Percentiles rank a stretch among this genome's conserved stretches.
Evolutionary conservation across 2,888 invertebrate species (phyloP).

Genomic region (Eupithecia centaureata): DNA sequence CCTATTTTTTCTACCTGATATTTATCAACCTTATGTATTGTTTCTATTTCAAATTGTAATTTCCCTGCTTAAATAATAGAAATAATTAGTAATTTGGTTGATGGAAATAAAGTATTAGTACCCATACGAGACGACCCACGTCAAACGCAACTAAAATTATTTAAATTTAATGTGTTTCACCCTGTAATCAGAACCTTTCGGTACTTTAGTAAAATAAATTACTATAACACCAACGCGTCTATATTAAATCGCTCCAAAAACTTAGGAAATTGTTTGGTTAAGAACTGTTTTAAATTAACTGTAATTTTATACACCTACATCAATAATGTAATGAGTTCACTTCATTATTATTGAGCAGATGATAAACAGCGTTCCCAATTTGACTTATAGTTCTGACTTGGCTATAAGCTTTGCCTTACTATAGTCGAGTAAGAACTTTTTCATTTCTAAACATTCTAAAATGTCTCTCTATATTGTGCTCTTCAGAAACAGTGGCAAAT

Average conservation of each 20-base stretch:
- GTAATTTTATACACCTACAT: slow-evolving; percentile 30
- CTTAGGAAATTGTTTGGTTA: slow-evolving; percentile 16
- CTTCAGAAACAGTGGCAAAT: not conserved
- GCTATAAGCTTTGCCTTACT: no score
- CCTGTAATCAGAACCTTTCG: not conserved
- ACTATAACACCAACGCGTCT: slow-evolving; percentile 14
- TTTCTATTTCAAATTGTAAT: no score
- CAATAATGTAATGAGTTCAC: no score
- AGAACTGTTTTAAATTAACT: slow-evolving; percentile 6
- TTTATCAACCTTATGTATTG: no score
- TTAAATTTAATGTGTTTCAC: not conserved
- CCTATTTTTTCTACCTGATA: no score
- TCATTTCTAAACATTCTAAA: not conserved
- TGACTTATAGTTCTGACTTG: not conserved
- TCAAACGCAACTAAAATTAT: not conserved
- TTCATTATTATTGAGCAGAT: not conserved
- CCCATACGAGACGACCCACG: no score
- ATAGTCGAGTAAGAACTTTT: no score
- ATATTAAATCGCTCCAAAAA: slow-evolving; percentile 30
- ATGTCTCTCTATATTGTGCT: not conserved
- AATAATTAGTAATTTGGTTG: no score
- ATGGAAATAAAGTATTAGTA: no score
- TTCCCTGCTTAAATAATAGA: no score
- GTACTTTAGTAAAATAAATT: not conserved
- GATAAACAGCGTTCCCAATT: not conserved